Conservation (phyloP, 2,113 vertebrate genomes). For the Cottus gobio region DNA sequence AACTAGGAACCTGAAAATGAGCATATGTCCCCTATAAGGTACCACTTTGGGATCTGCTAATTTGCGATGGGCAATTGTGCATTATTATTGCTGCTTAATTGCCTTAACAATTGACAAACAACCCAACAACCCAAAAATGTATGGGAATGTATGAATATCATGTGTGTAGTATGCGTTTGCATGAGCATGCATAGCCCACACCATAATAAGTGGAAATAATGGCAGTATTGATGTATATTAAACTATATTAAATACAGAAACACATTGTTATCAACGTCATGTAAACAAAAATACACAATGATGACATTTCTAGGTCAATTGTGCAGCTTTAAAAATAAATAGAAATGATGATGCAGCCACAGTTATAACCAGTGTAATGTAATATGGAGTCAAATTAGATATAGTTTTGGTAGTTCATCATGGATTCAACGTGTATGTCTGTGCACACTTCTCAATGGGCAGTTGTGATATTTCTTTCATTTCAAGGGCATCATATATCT, state of each 20-base stretch:
- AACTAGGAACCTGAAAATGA: too few species aligned
- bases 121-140: not conserved
- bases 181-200: not conserved
- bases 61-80: not conserved
- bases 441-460: slow-evolving; percentile 61
- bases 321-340: not conserved
- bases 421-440: slow-evolving; percentile 36
- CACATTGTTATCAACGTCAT: not conserved
- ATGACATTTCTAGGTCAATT: not conserved
- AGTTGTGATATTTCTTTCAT: slow-evolving; percentile 65
- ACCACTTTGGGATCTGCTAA: too few species aligned
- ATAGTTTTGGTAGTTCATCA: slow-evolving; percentile 15
- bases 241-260: not conserved
- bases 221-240: not conserved
- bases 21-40: too few species aligned
- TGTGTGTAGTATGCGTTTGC: not conserved
- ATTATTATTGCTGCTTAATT: not conserved
- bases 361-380: slow-evolving; percentile 2
- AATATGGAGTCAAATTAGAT: slow-evolving; percentile 1
- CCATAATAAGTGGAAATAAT: not conserved
- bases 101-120: not conserved
- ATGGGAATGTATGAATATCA: not conserved
- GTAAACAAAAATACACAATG: not conserved
- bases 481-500: slow-evolving; percentile 79
- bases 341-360: not conserved